Evolutionary conservation across 2,113 vertebrate species (phyloP).

Genomic region (Ardeotis arabs): DNA sequence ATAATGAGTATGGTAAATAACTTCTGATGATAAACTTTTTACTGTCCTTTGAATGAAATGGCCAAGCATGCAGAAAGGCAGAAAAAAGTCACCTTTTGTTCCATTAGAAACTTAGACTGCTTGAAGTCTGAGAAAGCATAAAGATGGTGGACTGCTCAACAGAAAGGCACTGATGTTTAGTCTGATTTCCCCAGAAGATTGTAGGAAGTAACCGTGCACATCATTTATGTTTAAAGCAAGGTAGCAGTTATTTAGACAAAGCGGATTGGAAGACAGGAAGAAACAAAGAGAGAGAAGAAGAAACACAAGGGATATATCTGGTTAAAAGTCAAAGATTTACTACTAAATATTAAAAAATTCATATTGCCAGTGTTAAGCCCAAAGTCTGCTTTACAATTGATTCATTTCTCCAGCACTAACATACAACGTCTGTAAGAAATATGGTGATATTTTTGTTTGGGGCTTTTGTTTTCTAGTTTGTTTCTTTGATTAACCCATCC

Average conservation of each 20-base stretch:
- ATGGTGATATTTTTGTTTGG: not conserved
- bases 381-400: not conserved
- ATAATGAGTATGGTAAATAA: conserved; percentile 22
- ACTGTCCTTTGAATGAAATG: conserved; percentile 47
- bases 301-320: conserved; percentile 76
- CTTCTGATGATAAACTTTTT: conserved; percentile 34
- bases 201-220: conserved; percentile 72
- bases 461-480: not conserved
- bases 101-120: conserved; percentile 96
- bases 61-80: conserved; percentile 76
- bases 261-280: conserved; percentile 59
- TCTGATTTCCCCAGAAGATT: conserved; percentile 82
- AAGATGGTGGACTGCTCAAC: conserved; percentile 98
- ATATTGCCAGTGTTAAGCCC: not conserved
- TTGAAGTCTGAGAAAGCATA: conserved; percentile 99
- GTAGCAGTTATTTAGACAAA: conserved; percentile 77
- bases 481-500: not conserved
- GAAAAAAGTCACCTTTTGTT: conserved; percentile 92
- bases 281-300: conserved; percentile 69
- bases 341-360: not conserved
- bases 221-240: conserved; percentile 75
- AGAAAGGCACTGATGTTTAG: conserved; percentile 92
- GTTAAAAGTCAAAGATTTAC: conserved; percentile 70
- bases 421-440: not conserved
- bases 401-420: not conserved